Evolutionary conservation across 2,113 vertebrate genomes (phyloP), one percentile per base, ranked within the genome.

Genomic region (Chamaetylas fuelleborni): DNA sequence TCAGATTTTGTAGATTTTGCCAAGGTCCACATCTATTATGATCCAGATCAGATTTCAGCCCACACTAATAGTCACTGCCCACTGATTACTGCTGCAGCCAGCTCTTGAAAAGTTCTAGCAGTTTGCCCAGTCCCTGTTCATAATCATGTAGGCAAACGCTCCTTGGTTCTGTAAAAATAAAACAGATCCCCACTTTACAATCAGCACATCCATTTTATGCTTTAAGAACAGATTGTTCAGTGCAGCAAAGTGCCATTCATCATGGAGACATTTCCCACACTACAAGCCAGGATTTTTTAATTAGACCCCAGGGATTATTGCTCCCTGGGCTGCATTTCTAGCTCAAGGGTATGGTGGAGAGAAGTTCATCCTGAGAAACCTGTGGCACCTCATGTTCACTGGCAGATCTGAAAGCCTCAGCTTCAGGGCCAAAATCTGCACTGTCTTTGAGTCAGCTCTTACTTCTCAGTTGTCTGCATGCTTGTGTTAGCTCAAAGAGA

Each of bases 251-350:
- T 11, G 17, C 43, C 74, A 7, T 60, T 89, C 34, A 25, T 51
- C 78, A 66, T 71, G 43, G 67, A 81, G 51, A n/a, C 17, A 64
- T 81, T 91, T 96, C 78, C 48, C 87, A 64, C 62, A 61, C 38
- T 62, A 12, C 58, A 58, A 86, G 54, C 58, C 7, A 14, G 76
- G 42, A 91, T 90, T n/a, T 80, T 73, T 83, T 88, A 65, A 61
- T 45, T 73, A 83, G 38, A 31, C 70, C 81, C 69, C 25, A 34
- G 81, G 34, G 81, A 70, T 8, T 87, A 8, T 19, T 87, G 54
- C 48, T 81, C 65, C 47, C 50, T 62, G n/a, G 33, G 26, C 42
- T 54, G 43, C 34, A 66, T 86, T 95, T 84, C 48, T 31, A 74
- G 77, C 57, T 77, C 34, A 36, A 66, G 72, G n/a, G 36, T 40